Evolutionary conservation across 2,113 vertebrate species (phyloP), one percentile per base, ranked within the genome.

Genomic region (Pipa parva): DNA sequence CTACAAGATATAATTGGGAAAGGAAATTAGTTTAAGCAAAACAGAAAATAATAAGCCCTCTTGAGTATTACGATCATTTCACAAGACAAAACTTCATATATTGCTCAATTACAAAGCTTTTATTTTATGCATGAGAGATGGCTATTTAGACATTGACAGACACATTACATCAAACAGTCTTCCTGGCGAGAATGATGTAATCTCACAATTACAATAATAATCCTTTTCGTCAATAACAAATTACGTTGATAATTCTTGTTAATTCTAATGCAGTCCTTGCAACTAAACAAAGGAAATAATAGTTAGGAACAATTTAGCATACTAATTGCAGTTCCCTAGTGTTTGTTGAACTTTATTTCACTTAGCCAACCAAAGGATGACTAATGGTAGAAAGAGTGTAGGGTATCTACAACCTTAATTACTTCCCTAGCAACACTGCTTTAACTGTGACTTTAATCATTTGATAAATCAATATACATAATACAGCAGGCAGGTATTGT

Each of bases 1-100:
- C 58, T 67, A 59, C 64, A 67, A 67, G 64, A 59, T 64, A 64
- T 64, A 64, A 64, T 55, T 64, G 63, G 63, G 46, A 67, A 59
- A 50, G 64, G 59, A 58, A 67, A 67, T 67, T 58, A 67, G 54
- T 67, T 67, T 59, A 67, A 67, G 55, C 55, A 42, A 67, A 67
- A 67, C 55, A 67, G 55, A 67, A 67, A 67, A 59, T 64, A 64
- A 64, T 59, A 67, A 22, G 46, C 50, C 55, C 64, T 67, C 64
- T 12, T 50, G 64, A 59, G 64, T 11, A 67, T 67, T 67, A 42
- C 58, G 45, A 67, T 64, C 52, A 21, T 64, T 64, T 64, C 63
- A 64, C 15, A 50, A 67, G 64, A 59, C 55, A 58, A 67, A 55
- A 59, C 59, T 67, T 59, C 55, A 67, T 59, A 59, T 59, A 59